phyloP scores from a whole-genome alignment of 2,113 vertebrate species.

The Hassar affinis region DNA sequence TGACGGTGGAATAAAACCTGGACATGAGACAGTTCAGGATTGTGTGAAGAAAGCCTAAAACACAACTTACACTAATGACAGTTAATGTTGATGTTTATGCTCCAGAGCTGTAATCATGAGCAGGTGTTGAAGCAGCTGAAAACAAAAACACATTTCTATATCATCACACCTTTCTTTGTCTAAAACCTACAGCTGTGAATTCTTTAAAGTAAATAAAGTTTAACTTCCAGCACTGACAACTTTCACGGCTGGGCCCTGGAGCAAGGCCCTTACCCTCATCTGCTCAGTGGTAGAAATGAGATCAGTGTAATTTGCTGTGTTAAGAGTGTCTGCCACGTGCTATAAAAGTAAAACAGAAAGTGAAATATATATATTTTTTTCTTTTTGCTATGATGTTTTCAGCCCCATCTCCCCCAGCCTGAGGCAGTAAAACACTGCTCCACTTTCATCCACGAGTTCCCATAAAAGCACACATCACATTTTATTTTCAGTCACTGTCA shows the following conservation, averaged over 20 bases:
- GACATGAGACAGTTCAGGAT: neutral
- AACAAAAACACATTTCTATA: neutral
- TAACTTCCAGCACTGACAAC: too few relatives aligned
- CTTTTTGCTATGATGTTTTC: neutral
- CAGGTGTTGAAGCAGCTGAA: constrained; percentile 14
- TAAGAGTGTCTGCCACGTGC: neutral
- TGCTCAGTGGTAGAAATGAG: too few relatives aligned
- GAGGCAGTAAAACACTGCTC: neutral
- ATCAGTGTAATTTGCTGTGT: too few relatives aligned
- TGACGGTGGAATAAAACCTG: neutral
- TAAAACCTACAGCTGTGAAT: neutral
- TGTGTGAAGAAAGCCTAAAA: neutral
- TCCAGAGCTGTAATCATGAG: neutral
- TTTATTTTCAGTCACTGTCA: neutral
- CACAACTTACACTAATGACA: neutral
- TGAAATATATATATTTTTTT: too few relatives aligned
- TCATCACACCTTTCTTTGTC: neutral
- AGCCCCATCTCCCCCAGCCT: neutral
- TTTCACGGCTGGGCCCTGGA: too few relatives aligned
- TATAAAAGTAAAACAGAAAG: neutral
- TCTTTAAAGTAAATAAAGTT: neutral
- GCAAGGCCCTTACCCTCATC: too few relatives aligned
- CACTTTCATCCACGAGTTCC: neutral
- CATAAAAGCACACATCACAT: neutral
- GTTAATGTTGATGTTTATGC: neutral